Percentiles rank a stretch among this genome's conserved stretches.
Evolutionary conservation across 2,797 vertebrate genomes (phyloP).

Genomic region (Oryzias dopingdopingensis): DNA sequence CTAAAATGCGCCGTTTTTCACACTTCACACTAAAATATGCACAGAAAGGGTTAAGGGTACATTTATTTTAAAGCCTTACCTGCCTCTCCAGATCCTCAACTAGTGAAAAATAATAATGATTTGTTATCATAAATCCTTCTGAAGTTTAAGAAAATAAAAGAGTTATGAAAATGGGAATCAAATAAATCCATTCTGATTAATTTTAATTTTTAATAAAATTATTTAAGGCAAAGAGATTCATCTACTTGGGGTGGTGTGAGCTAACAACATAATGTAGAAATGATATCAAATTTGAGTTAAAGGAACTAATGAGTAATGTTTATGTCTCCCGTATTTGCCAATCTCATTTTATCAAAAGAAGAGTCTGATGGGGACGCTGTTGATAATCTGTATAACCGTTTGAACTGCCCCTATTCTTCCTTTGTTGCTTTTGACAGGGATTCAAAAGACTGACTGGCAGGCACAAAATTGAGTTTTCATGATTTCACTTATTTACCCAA

Average conservation of each 20-base stretch:
- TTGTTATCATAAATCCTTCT: conserved; percentile 7
- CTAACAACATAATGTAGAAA: conserved; percentile 22
- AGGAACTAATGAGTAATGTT: conserved; percentile 39
- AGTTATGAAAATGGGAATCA: conserved; percentile 5
- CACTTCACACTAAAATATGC: not conserved
- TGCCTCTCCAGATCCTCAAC: conserved; percentile 14
- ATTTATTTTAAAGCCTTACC: conserved; percentile 1
- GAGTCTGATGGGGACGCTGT: conserved; percentile 40
- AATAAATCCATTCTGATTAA: conserved; percentile 4
- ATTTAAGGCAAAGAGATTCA: not conserved
- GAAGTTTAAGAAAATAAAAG: conserved; percentile 32
- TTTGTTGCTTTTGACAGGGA: conserved; percentile 47
- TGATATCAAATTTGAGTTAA: conserved; percentile 31
- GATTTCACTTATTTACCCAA: conserved; percentile 68
- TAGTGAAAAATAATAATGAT: conserved; percentile 28
- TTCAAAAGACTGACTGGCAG: conserved; percentile 67
- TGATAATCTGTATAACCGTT: conserved; percentile 56
- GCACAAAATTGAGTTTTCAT: conserved; percentile 56
- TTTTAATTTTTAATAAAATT: too few relatives aligned
- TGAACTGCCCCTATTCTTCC: conserved; percentile 58
- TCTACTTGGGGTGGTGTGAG: too few relatives aligned
- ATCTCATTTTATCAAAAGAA: conserved; percentile 41
- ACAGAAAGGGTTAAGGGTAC: conserved; percentile 1
- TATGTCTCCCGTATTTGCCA: conserved; percentile 32
- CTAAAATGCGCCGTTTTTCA: too few relatives aligned